Evolutionary conservation across 2,888 invertebrate species (phyloP).

Genomic region (Phaedon cochleariae): DNA sequence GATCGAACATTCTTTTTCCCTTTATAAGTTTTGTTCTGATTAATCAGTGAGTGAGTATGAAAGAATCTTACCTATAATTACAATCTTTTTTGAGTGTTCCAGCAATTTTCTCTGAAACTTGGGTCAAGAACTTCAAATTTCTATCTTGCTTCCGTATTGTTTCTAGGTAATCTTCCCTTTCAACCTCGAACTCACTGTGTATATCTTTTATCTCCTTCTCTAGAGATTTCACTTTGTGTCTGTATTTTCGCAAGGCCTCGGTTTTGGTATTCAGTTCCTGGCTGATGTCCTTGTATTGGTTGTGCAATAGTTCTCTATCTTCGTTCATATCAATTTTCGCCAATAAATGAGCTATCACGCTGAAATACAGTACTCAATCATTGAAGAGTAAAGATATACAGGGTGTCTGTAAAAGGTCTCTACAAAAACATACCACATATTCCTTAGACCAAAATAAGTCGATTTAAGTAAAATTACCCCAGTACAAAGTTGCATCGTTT

Average conservation of each 20-base stretch:
- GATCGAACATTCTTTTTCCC: too few species aligned
- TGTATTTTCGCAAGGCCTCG: constrained; percentile 71
- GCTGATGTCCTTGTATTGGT: constrained; percentile 80
- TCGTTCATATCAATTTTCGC: constrained; percentile 72
- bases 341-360: constrained; percentile 67
- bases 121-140: constrained; percentile 72
- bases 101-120: constrained; percentile 72
- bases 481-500: too few species aligned
- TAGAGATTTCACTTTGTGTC: constrained; percentile 71
- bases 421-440: too few species aligned
- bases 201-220: constrained; percentile 80
- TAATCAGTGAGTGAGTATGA: not conserved
- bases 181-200: constrained; percentile 82
- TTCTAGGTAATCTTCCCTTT: constrained; percentile 84
- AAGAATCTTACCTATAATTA: constrained; percentile 69
- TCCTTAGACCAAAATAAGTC: too few species aligned
- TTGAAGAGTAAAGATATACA: too few species aligned
- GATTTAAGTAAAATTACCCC: too few species aligned
- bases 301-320: constrained; percentile 74
- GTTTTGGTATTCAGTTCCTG: constrained; percentile 79
- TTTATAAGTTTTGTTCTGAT: too few species aligned
- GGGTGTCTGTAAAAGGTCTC: too few species aligned
- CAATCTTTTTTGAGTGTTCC: constrained; percentile 76
- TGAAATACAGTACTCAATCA: constrained; percentile 41
- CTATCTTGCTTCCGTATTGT: constrained; percentile 79